These are phyloP conservation scores for Orestias chungarensis DNA, from an alignment of 2,797 vertebrate genomes.

Conservation along the genomic window DNA sequence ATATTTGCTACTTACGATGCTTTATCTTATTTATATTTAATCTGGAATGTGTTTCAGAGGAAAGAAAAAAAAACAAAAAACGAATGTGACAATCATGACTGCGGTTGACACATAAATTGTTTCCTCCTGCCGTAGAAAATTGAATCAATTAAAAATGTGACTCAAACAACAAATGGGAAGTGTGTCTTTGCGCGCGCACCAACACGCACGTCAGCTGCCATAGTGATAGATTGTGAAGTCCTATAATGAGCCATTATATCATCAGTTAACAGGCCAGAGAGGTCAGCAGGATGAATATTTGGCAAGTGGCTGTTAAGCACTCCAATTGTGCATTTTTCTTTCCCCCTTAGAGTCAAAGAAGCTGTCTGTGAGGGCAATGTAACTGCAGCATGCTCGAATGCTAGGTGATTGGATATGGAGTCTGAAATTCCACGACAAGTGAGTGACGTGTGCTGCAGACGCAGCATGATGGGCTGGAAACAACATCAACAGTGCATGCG, in stretches of 20 bases:
- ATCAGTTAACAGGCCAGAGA: slow-evolving; percentile 19
- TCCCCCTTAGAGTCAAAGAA: slow-evolving; percentile 16
- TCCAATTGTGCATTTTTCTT: background rate
- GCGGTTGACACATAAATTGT: slow-evolving; percentile 4
- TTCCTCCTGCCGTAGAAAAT: slow-evolving; percentile 2
- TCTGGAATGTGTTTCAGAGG: slow-evolving; percentile 15
- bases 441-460: slow-evolving; percentile 59
- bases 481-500: slow-evolving; percentile 43
- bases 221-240: slow-evolving; percentile 7
- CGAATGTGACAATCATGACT: background rate
- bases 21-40: slow-evolving; percentile 8
- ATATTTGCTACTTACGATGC: background rate
- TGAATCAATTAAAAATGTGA: slow-evolving; percentile 9
- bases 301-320: slow-evolving; percentile 8
- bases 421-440: slow-evolving; percentile 53
- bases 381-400: slow-evolving; percentile 39
- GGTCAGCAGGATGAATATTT: slow-evolving; percentile 15
- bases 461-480: slow-evolving; percentile 42
- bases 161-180: background rate
- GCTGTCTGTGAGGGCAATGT: slow-evolving; percentile 7
- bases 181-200: background rate
- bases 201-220: slow-evolving; percentile 9
- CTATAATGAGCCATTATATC: slow-evolving; percentile 7
- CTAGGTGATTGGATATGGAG: slow-evolving; percentile 46
- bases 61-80: background rate